phyloP scores from a whole-genome alignment of 1,140 invertebrate species.

The Brachionus calyciflorus region DNA sequence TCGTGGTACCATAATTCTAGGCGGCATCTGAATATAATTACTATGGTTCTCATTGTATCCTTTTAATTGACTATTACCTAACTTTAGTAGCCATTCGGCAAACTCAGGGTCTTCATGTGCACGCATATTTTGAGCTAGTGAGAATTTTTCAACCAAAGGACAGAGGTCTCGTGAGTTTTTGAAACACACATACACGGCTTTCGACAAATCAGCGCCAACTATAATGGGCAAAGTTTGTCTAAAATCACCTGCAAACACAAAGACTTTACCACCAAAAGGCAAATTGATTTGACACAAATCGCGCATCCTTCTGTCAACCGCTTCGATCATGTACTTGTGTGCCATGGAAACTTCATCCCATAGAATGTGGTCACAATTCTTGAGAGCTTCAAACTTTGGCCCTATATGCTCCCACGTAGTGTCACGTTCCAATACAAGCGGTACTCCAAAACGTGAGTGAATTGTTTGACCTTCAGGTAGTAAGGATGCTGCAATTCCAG shows the following conservation, averaged over 20 bases:
- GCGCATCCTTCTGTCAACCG: conserved; percentile 48
- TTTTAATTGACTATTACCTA: conserved; percentile 45
- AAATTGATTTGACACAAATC: conserved; percentile 47
- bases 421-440: neutral
- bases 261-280: conserved; percentile 51
- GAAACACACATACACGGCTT: conserved; percentile 49
- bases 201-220: conserved; percentile 47
- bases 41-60: too few relatives aligned
- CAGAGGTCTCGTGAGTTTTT: conserved; percentile 50
- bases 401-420: neutral
- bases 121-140: conserved; percentile 50
- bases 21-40: too few relatives aligned
- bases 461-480: neutral
- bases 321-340: conserved; percentile 47
- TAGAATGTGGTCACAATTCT: conserved; percentile 49
- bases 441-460: neutral
- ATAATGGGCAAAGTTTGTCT: conserved; percentile 51
- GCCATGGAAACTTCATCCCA: conserved; percentile 52
- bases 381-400: conserved; percentile 28
- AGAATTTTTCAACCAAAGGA: conserved; percentile 44
- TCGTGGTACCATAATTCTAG: neutral
- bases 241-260: conserved; percentile 53
- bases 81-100: conserved; percentile 48
- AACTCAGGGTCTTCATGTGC: conserved; percentile 47
- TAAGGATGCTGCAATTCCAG: neutral